Percentiles rank a stretch among this genome's conserved stretches.
Evolutionary conservation across 1,140 invertebrate genomes (phyloP).

Genomic region (Alviniconcha marisindica): DNA sequence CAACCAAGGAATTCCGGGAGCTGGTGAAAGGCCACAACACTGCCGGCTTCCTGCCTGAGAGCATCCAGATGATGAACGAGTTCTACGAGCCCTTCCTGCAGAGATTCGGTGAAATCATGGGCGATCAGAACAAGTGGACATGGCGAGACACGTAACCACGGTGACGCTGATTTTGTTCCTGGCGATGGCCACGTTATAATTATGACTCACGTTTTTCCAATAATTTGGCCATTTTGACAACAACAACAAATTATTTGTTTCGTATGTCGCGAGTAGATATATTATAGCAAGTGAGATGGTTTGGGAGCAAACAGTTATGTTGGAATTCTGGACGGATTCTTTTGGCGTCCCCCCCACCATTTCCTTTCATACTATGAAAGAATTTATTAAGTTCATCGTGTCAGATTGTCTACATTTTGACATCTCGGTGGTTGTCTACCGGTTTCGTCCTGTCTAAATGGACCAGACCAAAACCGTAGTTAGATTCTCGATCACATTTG

Average conservation of each 20-base stretch:
- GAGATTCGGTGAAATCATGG: slow-evolving; percentile 15
- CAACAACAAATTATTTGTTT: too few relatives aligned
- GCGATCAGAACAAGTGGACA: slow-evolving; percentile 9
- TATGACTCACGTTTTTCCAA: neutral
- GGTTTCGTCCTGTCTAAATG: too few relatives aligned
- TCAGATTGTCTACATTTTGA: too few relatives aligned
- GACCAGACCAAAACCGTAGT: too few relatives aligned
- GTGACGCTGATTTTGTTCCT: neutral
- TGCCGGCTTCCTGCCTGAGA: slow-evolving; percentile 15
- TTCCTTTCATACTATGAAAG: too few relatives aligned
- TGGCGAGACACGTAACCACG: slow-evolving; percentile 22
- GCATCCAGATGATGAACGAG: slow-evolving; percentile 18
- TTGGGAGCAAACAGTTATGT: too few relatives aligned
- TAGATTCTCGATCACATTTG: too few relatives aligned
- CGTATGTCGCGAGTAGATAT: neutral
- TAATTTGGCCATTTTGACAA: neutral
- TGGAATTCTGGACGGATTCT: too few relatives aligned
- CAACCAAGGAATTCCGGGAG: slow-evolving; percentile 26
- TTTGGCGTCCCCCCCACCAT: too few relatives aligned
- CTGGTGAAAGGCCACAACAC: slow-evolving; percentile 31
- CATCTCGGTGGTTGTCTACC: too few relatives aligned
- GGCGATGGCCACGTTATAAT: neutral
- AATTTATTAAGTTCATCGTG: too few relatives aligned
- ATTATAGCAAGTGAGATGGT: neutral
- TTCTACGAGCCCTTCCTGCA: slow-evolving; percentile 25